Percentiles rank a stretch among this genome's conserved stretches.
phyloP scores from a whole-genome alignment of 92 coral and sea anemone species.

The Palythoa heliodiscus region DNA sequence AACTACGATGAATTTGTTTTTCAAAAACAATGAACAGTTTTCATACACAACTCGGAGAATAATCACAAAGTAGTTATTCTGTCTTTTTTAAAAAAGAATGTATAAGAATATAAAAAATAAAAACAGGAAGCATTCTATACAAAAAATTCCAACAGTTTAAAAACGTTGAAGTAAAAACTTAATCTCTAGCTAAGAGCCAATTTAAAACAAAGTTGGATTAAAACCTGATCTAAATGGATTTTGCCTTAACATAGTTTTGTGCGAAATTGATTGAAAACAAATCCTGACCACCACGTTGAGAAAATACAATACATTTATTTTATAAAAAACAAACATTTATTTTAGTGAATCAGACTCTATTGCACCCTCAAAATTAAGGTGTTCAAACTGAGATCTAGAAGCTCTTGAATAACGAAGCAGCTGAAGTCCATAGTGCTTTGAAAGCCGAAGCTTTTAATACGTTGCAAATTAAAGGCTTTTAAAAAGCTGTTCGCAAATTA shows the following conservation, averaged over 20 bases:
- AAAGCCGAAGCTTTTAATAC: background rate
- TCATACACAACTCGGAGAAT: background rate
- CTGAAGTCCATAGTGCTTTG: background rate
- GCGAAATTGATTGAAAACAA: background rate
- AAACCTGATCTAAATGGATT: background rate
- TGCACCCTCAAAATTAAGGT: background rate
- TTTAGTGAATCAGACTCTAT: background rate
- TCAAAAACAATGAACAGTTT: background rate
- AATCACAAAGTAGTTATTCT: background rate
- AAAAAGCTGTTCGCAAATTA: background rate
- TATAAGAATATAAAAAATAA: background rate
- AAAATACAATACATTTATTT: background rate
- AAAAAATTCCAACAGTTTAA: background rate
- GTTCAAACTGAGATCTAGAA: too few relatives aligned
- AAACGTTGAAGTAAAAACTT: background rate
- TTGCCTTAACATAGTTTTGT: background rate
- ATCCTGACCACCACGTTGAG: background rate
- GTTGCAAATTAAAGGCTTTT: background rate
- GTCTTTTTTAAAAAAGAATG: background rate
- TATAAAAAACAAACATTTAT: background rate
- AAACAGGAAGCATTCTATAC: slow-evolving; percentile 1
- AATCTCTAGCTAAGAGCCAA: background rate
- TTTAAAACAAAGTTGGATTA: background rate
- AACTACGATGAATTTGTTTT: background rate
- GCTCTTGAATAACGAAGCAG: background rate